These are phyloP conservation scores for Lasius platythorax DNA, from an alignment of 2,888 invertebrate genomes.

Conservation along the genomic window DNA sequence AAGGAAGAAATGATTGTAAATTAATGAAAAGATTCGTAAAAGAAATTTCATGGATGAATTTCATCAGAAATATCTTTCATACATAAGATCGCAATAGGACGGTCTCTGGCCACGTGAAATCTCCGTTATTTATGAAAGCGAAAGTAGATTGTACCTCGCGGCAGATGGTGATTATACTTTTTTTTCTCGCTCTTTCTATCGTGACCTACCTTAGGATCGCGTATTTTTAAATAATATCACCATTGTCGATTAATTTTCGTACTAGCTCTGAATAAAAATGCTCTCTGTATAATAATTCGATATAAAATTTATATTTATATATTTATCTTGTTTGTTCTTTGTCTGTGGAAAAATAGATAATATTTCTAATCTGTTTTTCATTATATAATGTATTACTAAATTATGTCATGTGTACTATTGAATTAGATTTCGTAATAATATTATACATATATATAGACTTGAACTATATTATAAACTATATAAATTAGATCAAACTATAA, in stretches of 20 bases:
- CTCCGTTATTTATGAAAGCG: slow-evolving; percentile 1
- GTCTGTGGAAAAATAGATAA: not conserved
- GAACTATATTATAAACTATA: not conserved
- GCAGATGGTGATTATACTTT: not conserved
- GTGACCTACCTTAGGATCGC: not conserved
- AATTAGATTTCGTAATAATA: not conserved
- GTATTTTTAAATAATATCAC: not conserved
- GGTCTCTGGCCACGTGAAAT: not conserved
- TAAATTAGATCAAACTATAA: not conserved
- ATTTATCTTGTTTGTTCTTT: not conserved
- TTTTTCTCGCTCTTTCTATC: not conserved
- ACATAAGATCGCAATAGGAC: not conserved
- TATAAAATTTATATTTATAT: slow-evolving; percentile 8
- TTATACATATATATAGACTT: no score
- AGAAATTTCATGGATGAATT: not conserved
- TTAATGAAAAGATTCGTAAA: not conserved
- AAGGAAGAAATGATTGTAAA: slow-evolving; percentile 7
- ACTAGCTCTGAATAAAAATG: not conserved
- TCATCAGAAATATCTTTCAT: not conserved
- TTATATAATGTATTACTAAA: not conserved
- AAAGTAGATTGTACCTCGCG: slow-evolving; percentile 21
- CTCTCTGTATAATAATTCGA: not conserved
- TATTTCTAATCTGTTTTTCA: not conserved
- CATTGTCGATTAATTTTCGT: not conserved
- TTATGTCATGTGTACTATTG: not conserved